phyloP scores from a whole-genome alignment of 1,140 invertebrate species.

The Lethrus apterus region DNA sequence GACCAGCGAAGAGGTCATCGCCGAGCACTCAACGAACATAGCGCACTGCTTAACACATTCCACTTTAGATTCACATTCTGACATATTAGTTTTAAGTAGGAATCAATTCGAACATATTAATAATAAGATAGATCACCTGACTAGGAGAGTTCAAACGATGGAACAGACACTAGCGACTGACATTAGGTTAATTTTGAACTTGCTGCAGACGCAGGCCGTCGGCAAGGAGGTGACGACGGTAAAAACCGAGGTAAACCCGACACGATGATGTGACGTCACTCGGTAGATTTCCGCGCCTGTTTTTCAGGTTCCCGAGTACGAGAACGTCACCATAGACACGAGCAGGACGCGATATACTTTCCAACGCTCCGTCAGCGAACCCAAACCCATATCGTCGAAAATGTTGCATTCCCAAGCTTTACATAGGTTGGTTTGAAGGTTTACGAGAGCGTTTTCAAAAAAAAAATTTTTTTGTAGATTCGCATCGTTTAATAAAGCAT shows the following conservation, averaged over 20 bases:
- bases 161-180: conserved; percentile 59
- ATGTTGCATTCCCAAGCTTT: conserved; percentile 37
- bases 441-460: neutral
- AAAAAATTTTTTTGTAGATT: conserved; percentile 27
- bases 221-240: neutral
- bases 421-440: conserved; percentile 30
- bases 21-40: conserved; percentile 8
- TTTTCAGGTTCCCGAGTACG: conserved; percentile 37
- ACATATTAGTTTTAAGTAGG: conserved; percentile 34
- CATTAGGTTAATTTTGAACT: conserved; percentile 55
- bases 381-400: conserved; percentile 38
- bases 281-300: neutral
- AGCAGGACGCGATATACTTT: conserved; percentile 35
- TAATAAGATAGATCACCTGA: conserved; percentile 56
- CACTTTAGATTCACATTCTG: conserved; percentile 31
- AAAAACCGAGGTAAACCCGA: too few species aligned
- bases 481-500: conserved; percentile 40
- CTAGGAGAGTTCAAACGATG: conserved; percentile 52
- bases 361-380: conserved; percentile 39
- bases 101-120: conserved; percentile 47
- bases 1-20: conserved; percentile 6
- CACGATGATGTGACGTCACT: too few species aligned
- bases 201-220: conserved; percentile 51
- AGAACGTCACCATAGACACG: conserved; percentile 34
- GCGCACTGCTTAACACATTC: conserved; percentile 34